Conservation (phyloP, 2,888 invertebrate species). For the Diarsia brunnea region DNA sequence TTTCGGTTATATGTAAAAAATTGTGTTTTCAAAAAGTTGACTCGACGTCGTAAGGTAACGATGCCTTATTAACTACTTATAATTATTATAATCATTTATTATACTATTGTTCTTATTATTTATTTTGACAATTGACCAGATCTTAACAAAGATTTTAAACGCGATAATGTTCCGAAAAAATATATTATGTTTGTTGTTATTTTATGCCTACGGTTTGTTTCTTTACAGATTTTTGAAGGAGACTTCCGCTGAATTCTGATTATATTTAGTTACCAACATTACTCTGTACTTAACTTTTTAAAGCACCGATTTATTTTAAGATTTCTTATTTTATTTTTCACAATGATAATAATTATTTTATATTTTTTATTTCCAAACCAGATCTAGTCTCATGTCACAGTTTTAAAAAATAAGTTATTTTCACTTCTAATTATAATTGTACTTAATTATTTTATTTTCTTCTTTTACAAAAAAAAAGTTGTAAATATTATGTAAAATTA, state of each 20-base stretch:
- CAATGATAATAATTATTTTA: slow-evolving; percentile 62
- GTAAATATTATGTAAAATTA: slow-evolving; percentile 66
- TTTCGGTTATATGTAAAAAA: too few relatives aligned
- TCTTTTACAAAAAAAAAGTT: slow-evolving; percentile 57
- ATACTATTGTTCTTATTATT: slow-evolving; percentile 5
- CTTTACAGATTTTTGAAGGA: slow-evolving; percentile 87
- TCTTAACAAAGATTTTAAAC: slow-evolving; percentile 27
- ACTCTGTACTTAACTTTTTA: slow-evolving; percentile 59
- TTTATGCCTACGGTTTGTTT: slow-evolving; percentile 64
- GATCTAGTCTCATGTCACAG: slow-evolving; percentile 90
- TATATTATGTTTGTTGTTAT: slow-evolving; percentile 20
- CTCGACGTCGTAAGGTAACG: background rate
- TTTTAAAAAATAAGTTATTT: slow-evolving; percentile 88
- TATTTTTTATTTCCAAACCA: slow-evolving; percentile 83
- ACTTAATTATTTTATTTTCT: slow-evolving; percentile 65
- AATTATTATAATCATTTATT: background rate
- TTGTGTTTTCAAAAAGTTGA: slow-evolving; percentile 4
- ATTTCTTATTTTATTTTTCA: slow-evolving; percentile 64
- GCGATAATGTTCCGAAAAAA: background rate
- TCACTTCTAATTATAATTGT: slow-evolving; percentile 70
- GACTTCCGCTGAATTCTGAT: slow-evolving; percentile 66
- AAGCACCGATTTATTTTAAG: slow-evolving; percentile 67
- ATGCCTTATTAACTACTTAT: background rate
- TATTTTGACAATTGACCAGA: slow-evolving; percentile 50
- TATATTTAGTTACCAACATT: slow-evolving; percentile 78